These are phyloP conservation scores for Chelonoidis abingdonii DNA, from an alignment of 2,113 vertebrate species.

Conservation along the genomic window DNA sequence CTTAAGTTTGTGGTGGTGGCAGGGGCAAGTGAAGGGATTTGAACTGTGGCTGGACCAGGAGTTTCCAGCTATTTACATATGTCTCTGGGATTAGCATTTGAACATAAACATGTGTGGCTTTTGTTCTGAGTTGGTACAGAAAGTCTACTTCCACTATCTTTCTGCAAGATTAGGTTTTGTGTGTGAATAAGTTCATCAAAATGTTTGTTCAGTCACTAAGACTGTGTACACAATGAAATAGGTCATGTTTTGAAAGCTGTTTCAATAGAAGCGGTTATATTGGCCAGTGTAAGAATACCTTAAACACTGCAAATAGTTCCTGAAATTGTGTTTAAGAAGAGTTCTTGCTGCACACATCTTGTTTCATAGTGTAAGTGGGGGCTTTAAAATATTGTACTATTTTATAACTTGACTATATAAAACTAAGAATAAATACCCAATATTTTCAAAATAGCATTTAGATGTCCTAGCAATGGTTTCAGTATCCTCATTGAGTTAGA, in stretches of 20 bases:
- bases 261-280: not conserved
- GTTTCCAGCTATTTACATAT: not conserved
- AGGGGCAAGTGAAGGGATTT: not conserved
- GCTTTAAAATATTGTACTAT: not conserved
- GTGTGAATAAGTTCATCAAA: not conserved
- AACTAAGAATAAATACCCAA: not conserved
- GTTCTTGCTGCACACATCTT: not conserved
- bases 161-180: not conserved
- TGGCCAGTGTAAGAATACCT: not conserved
- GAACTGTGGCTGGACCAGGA: not conserved
- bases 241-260: not conserved
- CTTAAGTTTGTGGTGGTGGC: not conserved
- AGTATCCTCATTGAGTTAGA: not conserved
- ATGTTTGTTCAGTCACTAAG: not conserved
- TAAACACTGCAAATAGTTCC: not conserved
- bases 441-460: not conserved
- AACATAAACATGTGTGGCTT: not conserved
- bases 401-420: not conserved
- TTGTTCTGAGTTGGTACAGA: not conserved
- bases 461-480: not conserved
- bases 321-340: not conserved
- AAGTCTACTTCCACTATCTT: not conserved
- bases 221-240: not conserved
- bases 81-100: not conserved
- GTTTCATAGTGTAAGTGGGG: fast-evolving